Evolutionary conservation across 2,888 invertebrate genomes (phyloP).

Genomic region (Darwinula stevensoni): DNA sequence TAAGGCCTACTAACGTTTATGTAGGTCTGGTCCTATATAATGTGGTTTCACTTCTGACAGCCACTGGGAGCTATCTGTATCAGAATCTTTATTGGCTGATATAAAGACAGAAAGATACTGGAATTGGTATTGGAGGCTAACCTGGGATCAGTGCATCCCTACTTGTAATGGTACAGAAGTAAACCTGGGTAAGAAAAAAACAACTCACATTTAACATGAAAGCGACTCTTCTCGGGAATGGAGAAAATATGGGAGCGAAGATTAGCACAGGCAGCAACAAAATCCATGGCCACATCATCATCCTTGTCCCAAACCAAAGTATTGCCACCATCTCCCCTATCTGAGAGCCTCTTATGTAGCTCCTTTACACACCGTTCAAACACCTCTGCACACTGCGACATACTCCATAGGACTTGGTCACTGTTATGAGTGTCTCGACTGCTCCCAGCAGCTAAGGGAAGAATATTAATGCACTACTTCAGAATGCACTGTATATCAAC

Average conservation of each 20-base stretch:
- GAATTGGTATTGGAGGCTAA: no score
- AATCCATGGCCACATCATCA: slow-evolving; percentile 70
- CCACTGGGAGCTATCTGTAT: no score
- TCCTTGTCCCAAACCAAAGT: slow-evolving; percentile 87
- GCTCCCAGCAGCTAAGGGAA: slow-evolving; percentile 8
- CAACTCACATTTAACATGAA: slow-evolving; percentile 69
- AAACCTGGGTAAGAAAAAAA: neutral
- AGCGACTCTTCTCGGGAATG: slow-evolving; percentile 56
- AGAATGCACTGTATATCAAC: no score
- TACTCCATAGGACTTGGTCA: slow-evolving; percentile 48
- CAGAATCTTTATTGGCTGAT: no score
- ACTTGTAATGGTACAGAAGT: neutral
- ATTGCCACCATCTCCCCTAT: slow-evolving; percentile 8
- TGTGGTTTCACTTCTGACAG: no score
- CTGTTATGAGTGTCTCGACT: no score
- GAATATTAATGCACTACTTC: no score
- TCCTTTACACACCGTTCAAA: slow-evolving; percentile 33
- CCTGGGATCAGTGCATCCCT: no score
- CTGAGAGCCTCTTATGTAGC: no score
- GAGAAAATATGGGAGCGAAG: slow-evolving; percentile 67
- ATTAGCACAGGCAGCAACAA: slow-evolving; percentile 83
- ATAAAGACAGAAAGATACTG: no score
- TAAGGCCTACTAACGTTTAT: no score
- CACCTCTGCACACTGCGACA: slow-evolving; percentile 37
- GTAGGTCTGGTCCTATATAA: no score